Base-by-base conservation (phyloP, 2,888 invertebrate genomes). In the Eretmocerus hayati region DNA sequence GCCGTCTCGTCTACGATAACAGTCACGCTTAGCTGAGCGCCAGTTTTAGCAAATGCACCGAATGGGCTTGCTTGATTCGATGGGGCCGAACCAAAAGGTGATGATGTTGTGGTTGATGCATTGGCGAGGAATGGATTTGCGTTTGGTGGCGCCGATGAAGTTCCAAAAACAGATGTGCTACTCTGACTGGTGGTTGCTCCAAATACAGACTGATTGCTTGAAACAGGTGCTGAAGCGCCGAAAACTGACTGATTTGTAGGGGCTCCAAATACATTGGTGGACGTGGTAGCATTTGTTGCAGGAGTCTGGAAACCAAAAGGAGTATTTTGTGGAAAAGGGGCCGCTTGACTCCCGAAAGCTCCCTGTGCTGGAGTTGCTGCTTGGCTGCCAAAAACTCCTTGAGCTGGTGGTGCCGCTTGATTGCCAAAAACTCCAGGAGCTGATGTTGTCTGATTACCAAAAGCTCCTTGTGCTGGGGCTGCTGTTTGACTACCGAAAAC, bases 141-240 rank as follows among this genome's bases (percentile, higher is more conserved):
- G 50, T 11, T 49, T 53, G 35, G 45, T 47, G 63, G 63, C 42
- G 71, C 72, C 18, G 61, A 59, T 13, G 58, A 61, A 15, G 59
- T 59, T 8, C 66, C 66, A 42, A 66, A 70, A 2, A 60, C 55
- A 5, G 62, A 48, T 1, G 54, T 58, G 31, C 59, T 62, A 8
- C 21, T 18, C 4, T 40, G 18, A 20, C 6, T 16, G 8, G 31
- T 35, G 5, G 36, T 13, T 23, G 52, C 11, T 11, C 44, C 50
- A 30, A 53, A 53, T 2, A 49, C 47, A 4, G 56, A 44, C 13
- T 41, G 45, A 8, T 30, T 33, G 33, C 33, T 33, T n/a, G n/a
- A n/a, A 33, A 16, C 33, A 33, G 33, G 5, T 5, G 15, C 9
- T n/a, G 33, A 33, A 33, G 8, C 9, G 16, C 23, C 18, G 26